Base-by-base conservation (phyloP, 1,140 invertebrate species). In the Marisa cornuarietis region DNA sequence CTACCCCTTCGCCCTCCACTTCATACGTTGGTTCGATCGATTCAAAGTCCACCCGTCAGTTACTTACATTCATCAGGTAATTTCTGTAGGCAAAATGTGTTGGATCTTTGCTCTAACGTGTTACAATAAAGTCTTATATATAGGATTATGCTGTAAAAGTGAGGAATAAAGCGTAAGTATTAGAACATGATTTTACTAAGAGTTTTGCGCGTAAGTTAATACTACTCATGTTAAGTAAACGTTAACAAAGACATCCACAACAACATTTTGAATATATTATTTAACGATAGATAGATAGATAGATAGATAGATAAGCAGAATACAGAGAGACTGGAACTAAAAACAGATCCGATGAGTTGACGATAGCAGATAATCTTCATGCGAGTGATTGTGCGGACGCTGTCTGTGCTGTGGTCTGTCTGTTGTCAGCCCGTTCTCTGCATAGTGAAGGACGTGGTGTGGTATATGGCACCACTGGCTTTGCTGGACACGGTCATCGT, bases 401-500 rank as follows among this genome's bases (percentile, higher is more conserved):
- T n/a, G n/a, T n/a, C 20, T 14, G n/a, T 24, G 14, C 20, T n/a
- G 52, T n/a, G 61, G 62, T 42, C 26, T 18, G 65, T 20, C 20
- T 82, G 31, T 24, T 73, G 80, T 18, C 71, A 79, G 54, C 78
- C 83, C 11, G 8, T 83, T 10, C 22, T 77, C 20, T 62, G 73
- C 0, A 82, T 87, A 16, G 0, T 86, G 5, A 31, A 68, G 26
- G 83, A 86, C 14, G 80, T 78, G 6, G 72, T 88, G 16, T 20
- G 78, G 7, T 89, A 89, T 72, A 79, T 85, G 68, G 72, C 68
- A 0, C 87, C 88, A 8, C 81, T 89, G 20, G 85, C 86, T 73
- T 22, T 85, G 1, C 63, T 88, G 51, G 88, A 89, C 72, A 86
- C 87, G 14, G 82, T 89, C 65, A 87, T 85, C 58, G 84, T 88